Base-by-base conservation (phyloP, 2,797 vertebrate genomes). In the Sebastes steindachneri region DNA sequence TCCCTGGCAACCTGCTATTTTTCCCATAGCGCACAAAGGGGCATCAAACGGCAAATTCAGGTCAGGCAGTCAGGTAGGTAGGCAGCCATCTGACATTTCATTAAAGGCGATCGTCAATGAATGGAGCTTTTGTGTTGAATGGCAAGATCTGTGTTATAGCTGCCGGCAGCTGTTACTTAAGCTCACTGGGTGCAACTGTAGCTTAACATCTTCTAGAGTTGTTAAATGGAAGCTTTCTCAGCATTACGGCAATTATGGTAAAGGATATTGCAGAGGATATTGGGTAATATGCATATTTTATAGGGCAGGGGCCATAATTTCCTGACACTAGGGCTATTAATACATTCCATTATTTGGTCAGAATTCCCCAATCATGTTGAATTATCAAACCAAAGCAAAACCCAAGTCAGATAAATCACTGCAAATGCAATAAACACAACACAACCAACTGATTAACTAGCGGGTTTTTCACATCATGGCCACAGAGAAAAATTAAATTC, bases 1-100 rank as follows among this genome's bases (percentile, higher is more conserved):
- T 82, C 41, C 57, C 17, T 26, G 31, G 79, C 75, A 91, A 73
- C 48, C 33, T 68, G 73, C 28, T 72, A 25, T 71, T 87, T 74
- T 82, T n/a, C 70, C 78, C 67, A 14, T 35, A 65, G 9, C 23
- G 7, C 58, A 83, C 68, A 82, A 83, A 88, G 28, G 77, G 65
- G 72, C 73, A 83, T 86, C 60, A 86, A 83, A 86, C 51, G 1
- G 70, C 33, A 84, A 87, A 90, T 80, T 87, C 76, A 86, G 77
- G 80, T 83, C 74, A 88, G 48, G 54, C 45, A 64, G 78, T 74
- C 57, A 70, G 79, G 75, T 72, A 78, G 76, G 68, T 68, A 78
- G 63, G 59, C 68, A 83, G 75, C 55, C 67, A 76, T 78, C 59
- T 87, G 86, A 82, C 72, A 85, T 88, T 86, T 87, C 70, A 79